Base-by-base conservation (phyloP, 2,888 invertebrate genomes). In the Drosophila pseudotakahashii region DNA sequence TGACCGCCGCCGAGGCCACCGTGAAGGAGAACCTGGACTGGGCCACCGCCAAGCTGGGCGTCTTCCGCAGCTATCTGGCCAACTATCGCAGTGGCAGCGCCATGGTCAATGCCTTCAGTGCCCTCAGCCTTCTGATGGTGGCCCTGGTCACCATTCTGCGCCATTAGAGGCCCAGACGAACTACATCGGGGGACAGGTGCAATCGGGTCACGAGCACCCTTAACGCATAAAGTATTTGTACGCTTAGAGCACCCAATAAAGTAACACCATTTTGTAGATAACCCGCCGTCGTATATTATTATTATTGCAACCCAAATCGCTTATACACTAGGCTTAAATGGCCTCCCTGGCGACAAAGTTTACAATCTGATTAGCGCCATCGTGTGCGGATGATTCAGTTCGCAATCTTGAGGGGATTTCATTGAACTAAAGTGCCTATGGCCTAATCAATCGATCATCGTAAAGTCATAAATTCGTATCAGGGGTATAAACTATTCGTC, bases 21-120 rank as follows among this genome's bases (percentile, higher is more conserved):
- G 91, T 90, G 0, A 32, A 61, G 2, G 89, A 90, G 41, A 92
- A 93, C 63, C 59, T 92, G 0, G 50, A 50, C 0, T 93, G 92
- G 93, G 77, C 90, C 10, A 50, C 70, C 0, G 36, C 57, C 1
- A 85, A 86, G 30, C 62, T 92, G 62, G 76, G 55, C 4, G 48
- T 74, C 7, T 83, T 92, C 69, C 79, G 74, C 14, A 62, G n/a
- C 1, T 90, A 87, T 55, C 74, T 92, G 70, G 42, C 74, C 2
- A 2, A 51, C 1, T 44, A 44, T n/a, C 80, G 81, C 4, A 73
- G 44, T 16, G 81, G 78, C 23, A 76, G 83, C 30, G 81, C 81
- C n/a, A 54, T 77, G 39, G 57, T 74, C 14, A 79, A 68, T 30
- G 76, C 79, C 4, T 75, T 85, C 59, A 82, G 89, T 10, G 42